These are phyloP conservation scores for Tokudaia muenninki DNA, from an alignment of 2,797 vertebrate species.

Conservation along the genomic window DNA sequence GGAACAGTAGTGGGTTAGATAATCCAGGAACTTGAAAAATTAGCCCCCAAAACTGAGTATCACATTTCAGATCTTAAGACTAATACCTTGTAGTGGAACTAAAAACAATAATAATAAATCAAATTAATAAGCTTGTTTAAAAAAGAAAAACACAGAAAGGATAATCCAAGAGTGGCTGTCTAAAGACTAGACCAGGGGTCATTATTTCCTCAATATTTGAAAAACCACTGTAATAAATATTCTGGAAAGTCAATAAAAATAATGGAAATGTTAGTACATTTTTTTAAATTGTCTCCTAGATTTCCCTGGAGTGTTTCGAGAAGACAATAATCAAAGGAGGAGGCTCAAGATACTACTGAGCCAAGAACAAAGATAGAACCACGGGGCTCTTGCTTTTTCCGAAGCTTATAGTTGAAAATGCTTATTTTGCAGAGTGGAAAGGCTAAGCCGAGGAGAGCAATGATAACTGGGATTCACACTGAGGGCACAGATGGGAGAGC, in stretches of 20 bases:
- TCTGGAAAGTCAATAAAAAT: slow-evolving; percentile 28
- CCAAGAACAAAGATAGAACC: background rate
- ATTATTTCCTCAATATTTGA: background rate
- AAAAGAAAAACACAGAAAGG: background rate
- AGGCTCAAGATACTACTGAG: background rate
- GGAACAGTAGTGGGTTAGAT: background rate
- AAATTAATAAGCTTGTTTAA: background rate
- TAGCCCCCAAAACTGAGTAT: slow-evolving; percentile 28
- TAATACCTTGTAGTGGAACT: background rate
- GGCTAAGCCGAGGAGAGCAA: background rate
- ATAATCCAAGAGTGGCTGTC: background rate
- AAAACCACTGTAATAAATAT: slow-evolving; percentile 31
- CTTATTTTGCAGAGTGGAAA: background rate
- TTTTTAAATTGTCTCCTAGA: background rate
- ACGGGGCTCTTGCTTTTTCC: background rate
- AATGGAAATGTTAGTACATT: background rate
- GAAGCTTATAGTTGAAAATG: background rate
- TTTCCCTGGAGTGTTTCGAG: background rate
- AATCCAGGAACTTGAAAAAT: slow-evolving; percentile 50
- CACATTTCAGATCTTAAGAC: background rate
- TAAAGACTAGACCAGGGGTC: background rate
- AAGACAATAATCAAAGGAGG: background rate
- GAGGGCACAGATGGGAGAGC: background rate
- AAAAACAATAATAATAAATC: background rate
- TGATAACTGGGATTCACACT: background rate